Conservation (phyloP, 2,113 vertebrate species). For the Catharus bicknelli region DNA sequence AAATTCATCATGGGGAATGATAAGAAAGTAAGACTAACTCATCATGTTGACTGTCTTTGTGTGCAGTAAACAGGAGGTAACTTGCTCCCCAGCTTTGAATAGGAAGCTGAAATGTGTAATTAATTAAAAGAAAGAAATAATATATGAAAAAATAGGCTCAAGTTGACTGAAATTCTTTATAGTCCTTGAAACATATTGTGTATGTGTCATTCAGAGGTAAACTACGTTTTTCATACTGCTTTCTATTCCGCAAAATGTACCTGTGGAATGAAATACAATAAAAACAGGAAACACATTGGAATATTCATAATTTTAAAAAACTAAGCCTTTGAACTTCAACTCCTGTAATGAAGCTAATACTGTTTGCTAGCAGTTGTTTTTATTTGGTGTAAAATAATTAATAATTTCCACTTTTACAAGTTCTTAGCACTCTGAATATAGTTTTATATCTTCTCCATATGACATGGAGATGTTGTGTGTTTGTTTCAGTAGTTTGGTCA, state of each 20-base stretch:
- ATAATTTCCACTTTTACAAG: background rate
- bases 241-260: background rate
- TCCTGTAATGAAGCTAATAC: background rate
- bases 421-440: background rate
- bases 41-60: background rate
- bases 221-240: background rate
- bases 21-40: background rate
- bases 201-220: background rate
- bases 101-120: background rate
- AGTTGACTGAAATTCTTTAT: background rate
- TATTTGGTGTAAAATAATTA: background rate
- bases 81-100: background rate
- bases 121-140: background rate
- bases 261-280: background rate
- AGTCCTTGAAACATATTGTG: background rate
- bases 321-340: background rate
- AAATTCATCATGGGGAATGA: background rate
- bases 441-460: background rate
- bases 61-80: background rate
- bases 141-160: background rate
- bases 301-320: background rate
- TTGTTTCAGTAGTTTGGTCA: background rate
- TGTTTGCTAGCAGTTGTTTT: background rate
- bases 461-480: fast-evolving
- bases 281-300: background rate